phyloP scores from a whole-genome alignment of 2,113 vertebrate species.

The Ptilorrhoa leucosticta region DNA sequence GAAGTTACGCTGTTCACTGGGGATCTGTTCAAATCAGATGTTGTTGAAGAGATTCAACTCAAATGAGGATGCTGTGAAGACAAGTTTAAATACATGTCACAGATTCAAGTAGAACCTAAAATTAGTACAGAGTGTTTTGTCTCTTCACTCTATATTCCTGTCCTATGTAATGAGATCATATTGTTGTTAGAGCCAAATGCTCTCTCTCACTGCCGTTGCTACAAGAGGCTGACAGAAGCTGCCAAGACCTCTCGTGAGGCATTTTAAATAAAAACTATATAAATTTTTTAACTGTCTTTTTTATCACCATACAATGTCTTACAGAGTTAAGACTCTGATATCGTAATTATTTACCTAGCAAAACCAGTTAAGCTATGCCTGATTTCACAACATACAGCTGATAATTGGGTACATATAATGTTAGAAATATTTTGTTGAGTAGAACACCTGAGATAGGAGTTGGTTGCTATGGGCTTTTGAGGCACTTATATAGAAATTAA shows the following conservation, averaged over 20 bases:
- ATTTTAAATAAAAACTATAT: neutral
- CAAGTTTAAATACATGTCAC: neutral
- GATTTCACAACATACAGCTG: neutral
- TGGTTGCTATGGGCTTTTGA: neutral
- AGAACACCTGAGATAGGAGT: neutral
- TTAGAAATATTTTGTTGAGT: neutral
- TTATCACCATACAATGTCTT: neutral
- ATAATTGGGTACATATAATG: neutral
- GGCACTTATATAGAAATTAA: neutral
- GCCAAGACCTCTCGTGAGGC: neutral
- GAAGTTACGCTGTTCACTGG: neutral
- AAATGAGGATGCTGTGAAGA: neutral
- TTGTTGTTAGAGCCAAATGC: conserved; percentile 9
- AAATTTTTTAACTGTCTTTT: neutral
- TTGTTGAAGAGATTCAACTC: neutral
- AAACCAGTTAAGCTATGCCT: neutral
- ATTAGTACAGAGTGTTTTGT: conserved; percentile 5
- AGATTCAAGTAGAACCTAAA: neutral
- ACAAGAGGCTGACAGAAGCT: neutral
- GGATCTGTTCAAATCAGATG: neutral
- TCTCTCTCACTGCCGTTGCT: neutral
- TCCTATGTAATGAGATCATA: conserved; percentile 22
- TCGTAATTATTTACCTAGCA: neutral
- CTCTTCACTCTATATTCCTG: neutral
- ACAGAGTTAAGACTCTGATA: neutral